Evolutionary conservation across 2,888 invertebrate species (phyloP).

Genomic region (Latrodectus hesperus): DNA sequence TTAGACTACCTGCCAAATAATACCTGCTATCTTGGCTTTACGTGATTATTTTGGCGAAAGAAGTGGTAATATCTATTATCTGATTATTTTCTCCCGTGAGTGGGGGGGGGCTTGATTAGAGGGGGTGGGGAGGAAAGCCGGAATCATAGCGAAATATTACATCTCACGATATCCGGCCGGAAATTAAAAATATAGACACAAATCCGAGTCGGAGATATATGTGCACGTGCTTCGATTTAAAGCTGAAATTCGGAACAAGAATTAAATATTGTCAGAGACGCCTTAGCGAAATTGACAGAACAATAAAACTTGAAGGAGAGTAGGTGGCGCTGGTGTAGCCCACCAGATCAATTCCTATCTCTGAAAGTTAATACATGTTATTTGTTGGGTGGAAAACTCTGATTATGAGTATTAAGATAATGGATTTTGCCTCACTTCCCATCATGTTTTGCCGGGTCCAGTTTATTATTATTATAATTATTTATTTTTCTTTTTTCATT

Average conservation of each 20-base stretch:
- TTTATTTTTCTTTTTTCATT: not conserved
- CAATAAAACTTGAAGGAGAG: constrained; percentile 26
- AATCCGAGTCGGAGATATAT: not conserved
- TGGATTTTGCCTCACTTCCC: constrained; percentile 22
- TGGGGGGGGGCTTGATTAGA: not conserved
- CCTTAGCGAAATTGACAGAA: constrained; percentile 10
- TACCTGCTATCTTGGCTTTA: not conserved
- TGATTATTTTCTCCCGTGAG: not conserved
- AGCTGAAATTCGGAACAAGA: not conserved
- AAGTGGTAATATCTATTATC: not conserved
- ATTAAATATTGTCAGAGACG: not conserved
- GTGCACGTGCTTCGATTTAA: constrained; percentile 1
- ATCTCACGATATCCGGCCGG: not conserved
- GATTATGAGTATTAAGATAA: constrained; percentile 48
- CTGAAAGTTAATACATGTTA: constrained; percentile 47
- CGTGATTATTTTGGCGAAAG: not conserved
- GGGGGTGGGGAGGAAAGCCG: not conserved
- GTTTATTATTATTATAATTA: not conserved
- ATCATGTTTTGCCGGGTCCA: not conserved
- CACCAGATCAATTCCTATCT: constrained; percentile 37
- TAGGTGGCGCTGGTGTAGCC: constrained; percentile 6
- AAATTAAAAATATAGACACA: not conserved
- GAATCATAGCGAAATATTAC: not conserved
- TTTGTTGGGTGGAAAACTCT: constrained; percentile 39
- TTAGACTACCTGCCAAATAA: too few species aligned